Conservation (phyloP, 2,113 vertebrate species). For the Cervus canadensis region DNA sequence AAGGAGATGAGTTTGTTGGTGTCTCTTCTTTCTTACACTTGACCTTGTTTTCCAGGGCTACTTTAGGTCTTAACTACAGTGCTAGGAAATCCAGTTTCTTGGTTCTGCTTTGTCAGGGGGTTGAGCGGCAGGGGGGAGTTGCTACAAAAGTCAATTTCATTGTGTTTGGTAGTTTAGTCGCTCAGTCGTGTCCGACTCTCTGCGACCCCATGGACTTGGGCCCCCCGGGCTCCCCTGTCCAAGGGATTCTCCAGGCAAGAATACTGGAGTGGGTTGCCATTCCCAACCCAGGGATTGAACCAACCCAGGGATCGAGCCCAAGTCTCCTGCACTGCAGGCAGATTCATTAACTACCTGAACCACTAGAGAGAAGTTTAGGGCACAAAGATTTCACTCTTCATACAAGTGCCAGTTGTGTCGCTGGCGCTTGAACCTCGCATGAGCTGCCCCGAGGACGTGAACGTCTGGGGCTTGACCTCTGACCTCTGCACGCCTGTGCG, state of each 20-base stretch:
- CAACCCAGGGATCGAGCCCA: not conserved
- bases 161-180: not conserved
- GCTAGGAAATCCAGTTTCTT: not conserved
- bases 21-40: not conserved
- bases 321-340: not conserved
- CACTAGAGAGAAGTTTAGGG: not conserved
- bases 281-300: not conserved
- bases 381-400: too few species aligned
- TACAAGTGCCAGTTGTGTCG: not conserved
- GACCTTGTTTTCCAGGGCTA: not conserved
- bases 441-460: fast-evolving
- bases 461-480: not conserved
- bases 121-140: not conserved
- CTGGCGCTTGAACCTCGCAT: not conserved
- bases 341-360: not conserved
- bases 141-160: fast-evolving
- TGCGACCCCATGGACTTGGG: not conserved
- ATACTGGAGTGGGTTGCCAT: not conserved
- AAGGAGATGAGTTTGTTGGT: not conserved
- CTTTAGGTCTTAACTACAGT: not conserved
- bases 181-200: not conserved
- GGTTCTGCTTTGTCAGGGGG: not conserved
- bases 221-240: not conserved
- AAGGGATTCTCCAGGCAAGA: not conserved
- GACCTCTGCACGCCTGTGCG: not conserved